phyloP scores from a whole-genome alignment of 2,888 invertebrate genomes.

The Drosophila flavopinicola region DNA sequence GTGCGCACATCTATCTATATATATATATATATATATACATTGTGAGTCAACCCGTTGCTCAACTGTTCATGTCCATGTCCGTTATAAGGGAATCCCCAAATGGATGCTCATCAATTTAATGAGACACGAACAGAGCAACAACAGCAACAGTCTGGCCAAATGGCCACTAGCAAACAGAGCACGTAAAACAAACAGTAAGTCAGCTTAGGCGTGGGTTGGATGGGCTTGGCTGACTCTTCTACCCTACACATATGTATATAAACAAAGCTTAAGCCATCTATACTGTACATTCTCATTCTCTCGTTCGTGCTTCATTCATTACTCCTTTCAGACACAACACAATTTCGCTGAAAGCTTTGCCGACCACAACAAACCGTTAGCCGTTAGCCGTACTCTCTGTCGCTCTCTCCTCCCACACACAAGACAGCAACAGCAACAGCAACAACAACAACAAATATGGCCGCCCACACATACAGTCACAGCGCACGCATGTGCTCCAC shows the following conservation, averaged over 20 bases:
- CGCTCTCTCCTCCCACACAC: conserved; percentile 32
- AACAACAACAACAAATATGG: conserved; percentile 47
- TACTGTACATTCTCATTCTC: conserved; percentile 3
- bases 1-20: too few species aligned
- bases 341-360: conserved; percentile 51
- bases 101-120: conserved; percentile 68
- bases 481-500: conserved; percentile 69
- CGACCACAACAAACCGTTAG: conserved; percentile 53
- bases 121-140: conserved; percentile 35
- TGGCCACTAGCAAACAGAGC: conserved; percentile 45
- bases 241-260: conserved; percentile 4
- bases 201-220: background rate
- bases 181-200: conserved; percentile 45
- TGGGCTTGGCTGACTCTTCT: background rate
- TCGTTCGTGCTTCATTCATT: conserved; percentile 15
- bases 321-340: conserved; percentile 61
- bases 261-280: conserved; percentile 37
- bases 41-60: conserved; percentile 35
- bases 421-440: conserved; percentile 28
- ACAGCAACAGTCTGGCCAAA: conserved; percentile 37
- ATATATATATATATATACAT: too few species aligned
- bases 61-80: conserved; percentile 13
- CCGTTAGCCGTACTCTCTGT: too few species aligned
- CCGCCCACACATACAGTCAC: conserved; percentile 32
- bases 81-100: conserved; percentile 70